phyloP scores from a whole-genome alignment of 2,797 vertebrate genomes.

The Gorsachius magnificus region DNA sequence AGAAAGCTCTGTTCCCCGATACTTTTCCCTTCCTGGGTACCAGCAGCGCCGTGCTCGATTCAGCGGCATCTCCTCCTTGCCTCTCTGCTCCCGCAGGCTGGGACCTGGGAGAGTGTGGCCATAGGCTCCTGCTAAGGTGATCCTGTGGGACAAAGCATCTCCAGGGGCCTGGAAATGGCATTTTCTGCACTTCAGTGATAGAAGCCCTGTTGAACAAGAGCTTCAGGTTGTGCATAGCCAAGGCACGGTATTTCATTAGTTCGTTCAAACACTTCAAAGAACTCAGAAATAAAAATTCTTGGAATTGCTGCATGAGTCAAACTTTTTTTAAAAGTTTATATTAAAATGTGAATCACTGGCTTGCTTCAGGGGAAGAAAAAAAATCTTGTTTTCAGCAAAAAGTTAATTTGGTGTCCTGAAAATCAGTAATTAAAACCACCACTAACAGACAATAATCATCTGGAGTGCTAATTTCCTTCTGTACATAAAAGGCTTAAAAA shows the following conservation, averaged over 20 bases:
- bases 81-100: neutral
- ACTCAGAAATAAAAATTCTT: neutral
- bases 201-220: neutral
- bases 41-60: rapidly evolving
- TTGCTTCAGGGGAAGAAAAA: constrained; percentile 2
- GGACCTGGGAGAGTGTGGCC: rapidly evolving
- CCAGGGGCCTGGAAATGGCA: neutral
- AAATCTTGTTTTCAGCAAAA: constrained; percentile 32
- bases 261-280: neutral
- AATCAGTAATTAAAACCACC: constrained; percentile 11
- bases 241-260: neutral
- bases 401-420: constrained; percentile 16
- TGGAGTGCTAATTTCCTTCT: neutral
- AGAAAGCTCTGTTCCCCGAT: neutral
- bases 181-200: neutral
- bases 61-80: neutral
- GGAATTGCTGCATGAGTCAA: neutral
- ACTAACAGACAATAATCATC: constrained; percentile 38
- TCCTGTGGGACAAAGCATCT: neutral
- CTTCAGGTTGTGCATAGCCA: neutral
- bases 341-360: constrained; percentile 5
- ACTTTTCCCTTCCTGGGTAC: neutral
- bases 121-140: rapidly evolving
- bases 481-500: constrained; percentile 22
- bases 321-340: neutral